Base-by-base conservation (phyloP, 2,797 vertebrate genomes). In the Lepilemur septentrionalis region DNA sequence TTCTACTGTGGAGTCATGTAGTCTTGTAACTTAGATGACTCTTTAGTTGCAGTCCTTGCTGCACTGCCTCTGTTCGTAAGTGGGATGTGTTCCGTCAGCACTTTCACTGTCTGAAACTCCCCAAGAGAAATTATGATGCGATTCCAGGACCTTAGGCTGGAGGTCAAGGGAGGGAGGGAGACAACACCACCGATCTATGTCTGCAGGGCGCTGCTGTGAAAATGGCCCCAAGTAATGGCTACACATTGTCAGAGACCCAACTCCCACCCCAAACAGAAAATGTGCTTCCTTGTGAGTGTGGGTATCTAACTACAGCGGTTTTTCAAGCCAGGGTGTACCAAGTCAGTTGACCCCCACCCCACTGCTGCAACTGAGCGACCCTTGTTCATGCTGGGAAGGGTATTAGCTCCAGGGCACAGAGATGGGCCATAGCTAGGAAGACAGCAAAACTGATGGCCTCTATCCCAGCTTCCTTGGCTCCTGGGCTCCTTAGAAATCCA, bases 91-190 rank as follows among this genome's bases (percentile, higher is more conserved):
- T 41, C 65, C 50, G 25, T 82, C 28, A 4, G 80, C 41, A 30
- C 15, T 61, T 67, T 59, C 50, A 23, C 30, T 63, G 67, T 89
- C 73, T 92, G 85, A 92, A 23, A 38, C 48, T 46, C 69, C 89
- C 35, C 14, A 15, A 0, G 18, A 25, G 70, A 86, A 84, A 82
- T 38, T 35, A 35, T 35, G 41, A 15, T 18, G 11, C 8, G 7
- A 14, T 55, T 32, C 65, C 2, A 1, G 63, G 35, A 92, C 80
- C 35, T 25, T 10, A 48, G 35, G 46, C 75, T n/a, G 25, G 67
- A 72, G 41, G 69, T 14, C 22, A 50, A 20, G 48, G 18, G 28
- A 50, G 75, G 69, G 83, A 30, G 76, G 43, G 55, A 48, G 80
- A 67, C 15, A 13, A 67, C 15, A 13, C 50, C 7, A 4, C 13